Conservation (phyloP, 2,888 invertebrate genomes). For the Apamea anceps region DNA sequence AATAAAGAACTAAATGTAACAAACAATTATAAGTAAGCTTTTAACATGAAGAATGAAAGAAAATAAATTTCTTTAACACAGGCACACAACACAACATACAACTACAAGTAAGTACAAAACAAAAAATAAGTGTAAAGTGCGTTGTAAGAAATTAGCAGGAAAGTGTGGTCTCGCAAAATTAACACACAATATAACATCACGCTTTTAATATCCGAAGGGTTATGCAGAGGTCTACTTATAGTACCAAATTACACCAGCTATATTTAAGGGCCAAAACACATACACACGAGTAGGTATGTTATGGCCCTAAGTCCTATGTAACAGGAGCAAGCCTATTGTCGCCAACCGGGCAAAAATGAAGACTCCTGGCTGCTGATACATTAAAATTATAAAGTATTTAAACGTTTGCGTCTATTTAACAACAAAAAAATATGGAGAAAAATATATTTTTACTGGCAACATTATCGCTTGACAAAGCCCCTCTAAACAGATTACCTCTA, state of each 20-base stretch:
- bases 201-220: background rate
- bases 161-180: background rate
- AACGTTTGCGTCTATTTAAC: background rate
- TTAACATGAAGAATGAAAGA: background rate
- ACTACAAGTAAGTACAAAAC: too few species aligned
- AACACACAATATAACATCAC: background rate
- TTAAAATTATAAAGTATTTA: background rate
- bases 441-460: constrained; percentile 4
- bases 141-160: too few species aligned
- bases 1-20: background rate
- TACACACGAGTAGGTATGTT: too few species aligned
- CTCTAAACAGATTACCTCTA: constrained; percentile 20
- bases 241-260: too few species aligned
- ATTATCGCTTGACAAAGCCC: constrained; percentile 1
- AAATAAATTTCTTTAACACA: background rate
- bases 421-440: background rate
- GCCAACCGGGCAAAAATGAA: background rate
- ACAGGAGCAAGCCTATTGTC: background rate
- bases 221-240: too few species aligned
- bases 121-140: too few species aligned
- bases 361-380: background rate
- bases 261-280: too few species aligned
- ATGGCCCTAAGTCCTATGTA: background rate
- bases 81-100: too few species aligned
- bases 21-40: too few species aligned